A percentile compares a stretch with the other conserved stretches of the same genome.
These are phyloP conservation scores for Apodemia duryi DNA, from an alignment of 2,888 invertebrate genomes.

Conservation along the genomic window DNA sequence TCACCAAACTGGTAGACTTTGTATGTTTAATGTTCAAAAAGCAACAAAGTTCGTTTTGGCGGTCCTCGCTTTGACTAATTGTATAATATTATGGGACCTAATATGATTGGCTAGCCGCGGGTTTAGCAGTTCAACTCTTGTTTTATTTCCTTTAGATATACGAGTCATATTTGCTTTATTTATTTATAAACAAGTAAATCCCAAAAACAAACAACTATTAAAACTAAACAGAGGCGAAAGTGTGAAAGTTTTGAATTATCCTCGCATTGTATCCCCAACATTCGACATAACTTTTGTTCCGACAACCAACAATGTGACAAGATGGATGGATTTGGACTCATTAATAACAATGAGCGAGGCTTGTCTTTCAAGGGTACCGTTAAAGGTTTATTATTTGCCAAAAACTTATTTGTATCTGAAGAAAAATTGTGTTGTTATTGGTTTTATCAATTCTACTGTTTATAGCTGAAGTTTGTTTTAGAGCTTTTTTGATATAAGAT, in stretches of 20 bases:
- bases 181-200: background rate
- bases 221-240: background rate
- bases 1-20: too few relatives aligned
- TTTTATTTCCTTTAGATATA: too few relatives aligned
- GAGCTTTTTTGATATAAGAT: too few relatives aligned
- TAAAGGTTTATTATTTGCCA: constrained; percentile 5
- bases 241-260: constrained; percentile 8
- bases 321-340: constrained; percentile 13
- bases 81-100: too few relatives aligned
- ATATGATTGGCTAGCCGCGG: too few relatives aligned
- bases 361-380: constrained; percentile 3
- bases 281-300: constrained; percentile 11
- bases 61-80: too few relatives aligned
- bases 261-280: background rate
- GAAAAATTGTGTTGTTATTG: background rate
- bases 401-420: background rate
- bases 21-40: too few relatives aligned
- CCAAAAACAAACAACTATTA: background rate
- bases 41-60: too few relatives aligned
- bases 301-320: constrained; percentile 2
- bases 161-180: background rate
- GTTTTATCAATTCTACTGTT: background rate
- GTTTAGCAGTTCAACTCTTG: too few relatives aligned
- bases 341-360: constrained; percentile 10
- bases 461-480: too few relatives aligned